These are phyloP conservation scores for Archips xylosteana DNA, from an alignment of 2,888 invertebrate genomes.

Conservation along the genomic window DNA sequence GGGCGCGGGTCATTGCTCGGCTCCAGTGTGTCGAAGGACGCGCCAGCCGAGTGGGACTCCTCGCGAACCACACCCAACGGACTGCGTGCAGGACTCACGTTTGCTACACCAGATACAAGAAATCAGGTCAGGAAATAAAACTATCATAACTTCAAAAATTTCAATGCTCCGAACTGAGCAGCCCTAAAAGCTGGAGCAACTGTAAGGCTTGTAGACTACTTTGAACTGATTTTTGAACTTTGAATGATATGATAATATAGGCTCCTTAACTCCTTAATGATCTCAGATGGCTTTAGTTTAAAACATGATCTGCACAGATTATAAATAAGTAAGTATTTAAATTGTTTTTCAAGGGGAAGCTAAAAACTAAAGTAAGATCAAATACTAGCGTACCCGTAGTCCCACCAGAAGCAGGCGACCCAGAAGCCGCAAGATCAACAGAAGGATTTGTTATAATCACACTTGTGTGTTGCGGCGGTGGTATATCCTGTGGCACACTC, in stretches of 20 bases:
- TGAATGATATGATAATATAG: too few relatives aligned
- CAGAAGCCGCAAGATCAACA: slow-evolving; percentile 85
- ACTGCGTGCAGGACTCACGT: slow-evolving; percentile 78
- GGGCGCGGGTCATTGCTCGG: slow-evolving; percentile 76
- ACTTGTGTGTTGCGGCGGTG: slow-evolving; percentile 83
- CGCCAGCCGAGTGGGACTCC: slow-evolving; percentile 82
- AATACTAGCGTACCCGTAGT: slow-evolving; percentile 68
- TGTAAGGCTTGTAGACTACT: too few relatives aligned
- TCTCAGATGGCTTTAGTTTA: too few relatives aligned
- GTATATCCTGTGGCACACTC: slow-evolving; percentile 46
- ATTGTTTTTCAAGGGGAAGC: too few relatives aligned
- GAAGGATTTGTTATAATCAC: slow-evolving; percentile 91
- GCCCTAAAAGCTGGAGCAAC: too few relatives aligned
- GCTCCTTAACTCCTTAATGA: too few relatives aligned
- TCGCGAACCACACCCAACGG: slow-evolving; percentile 87
- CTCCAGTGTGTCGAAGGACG: slow-evolving; percentile 79
- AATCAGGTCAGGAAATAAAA: not conserved
- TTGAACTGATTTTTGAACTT: too few relatives aligned
- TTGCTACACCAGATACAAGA: slow-evolving; percentile 60
- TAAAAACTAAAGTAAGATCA: not conserved
- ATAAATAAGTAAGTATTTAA: too few relatives aligned
- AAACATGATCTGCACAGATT: too few relatives aligned
- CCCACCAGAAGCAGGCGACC: slow-evolving; percentile 77
- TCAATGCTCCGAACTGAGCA: too few relatives aligned
- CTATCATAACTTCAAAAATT: not conserved